A percentile compares a stretch with the other conserved stretches of the same genome.
Evolutionary conservation across 1,140 invertebrate genomes (phyloP).

Genomic region (Ditylenchus dipsaci): DNA sequence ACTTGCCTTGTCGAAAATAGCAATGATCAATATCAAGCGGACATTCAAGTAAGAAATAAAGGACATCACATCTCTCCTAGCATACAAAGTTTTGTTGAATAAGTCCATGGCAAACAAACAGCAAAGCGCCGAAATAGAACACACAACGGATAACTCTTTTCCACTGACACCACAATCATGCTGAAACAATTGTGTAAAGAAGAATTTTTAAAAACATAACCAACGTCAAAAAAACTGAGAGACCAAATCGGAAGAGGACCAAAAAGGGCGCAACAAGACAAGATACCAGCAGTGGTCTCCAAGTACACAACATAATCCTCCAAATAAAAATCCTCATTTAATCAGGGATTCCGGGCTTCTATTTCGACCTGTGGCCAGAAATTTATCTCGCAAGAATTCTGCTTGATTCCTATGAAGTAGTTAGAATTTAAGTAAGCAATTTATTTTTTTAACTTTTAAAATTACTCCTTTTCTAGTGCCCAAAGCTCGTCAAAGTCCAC

Average conservation of each 20-base stretch:
- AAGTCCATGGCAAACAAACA: conserved; percentile 14
- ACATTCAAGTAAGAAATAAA: conserved; percentile 22
- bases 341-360: neutral
- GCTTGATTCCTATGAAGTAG: conserved; percentile 6
- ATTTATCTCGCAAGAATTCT: conserved; percentile 4
- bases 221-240: conserved; percentile 15
- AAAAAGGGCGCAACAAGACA: neutral
- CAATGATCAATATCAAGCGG: conserved; percentile 11
- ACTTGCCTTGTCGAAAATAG: conserved; percentile 29
- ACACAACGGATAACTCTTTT: neutral
- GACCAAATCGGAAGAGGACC: conserved; percentile 5
- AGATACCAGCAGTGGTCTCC: conserved; percentile 2
- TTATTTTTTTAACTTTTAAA: neutral
- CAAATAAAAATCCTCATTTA: conserved; percentile 2
- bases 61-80: conserved; percentile 12
- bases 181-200: neutral
- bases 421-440: neutral
- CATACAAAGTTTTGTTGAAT: conserved; percentile 7
- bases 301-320: conserved; percentile 9
- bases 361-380: neutral
- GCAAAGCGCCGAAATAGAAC: conserved; percentile 6
- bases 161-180: conserved; percentile 13
- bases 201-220: neutral
- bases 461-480: conserved; percentile 11
- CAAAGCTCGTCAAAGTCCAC: conserved; percentile 21